A percentile compares a stretch with the other conserved stretches of the same genome.
Conservation (phyloP, 2,113 vertebrate genomes). For the Clarias batrachus region DNA sequence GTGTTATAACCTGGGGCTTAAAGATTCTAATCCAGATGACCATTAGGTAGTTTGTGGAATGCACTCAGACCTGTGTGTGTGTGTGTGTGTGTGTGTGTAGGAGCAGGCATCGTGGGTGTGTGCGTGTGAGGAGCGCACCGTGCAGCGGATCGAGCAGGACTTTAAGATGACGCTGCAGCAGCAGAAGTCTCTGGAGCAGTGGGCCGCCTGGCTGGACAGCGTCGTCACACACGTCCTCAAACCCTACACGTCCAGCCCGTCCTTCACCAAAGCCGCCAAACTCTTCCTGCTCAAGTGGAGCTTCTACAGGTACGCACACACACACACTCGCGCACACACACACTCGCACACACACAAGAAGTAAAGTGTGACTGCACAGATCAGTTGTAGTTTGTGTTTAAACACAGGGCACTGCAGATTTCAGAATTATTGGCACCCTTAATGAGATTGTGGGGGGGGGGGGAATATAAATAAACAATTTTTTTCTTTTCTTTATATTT, state of each 20-base stretch:
- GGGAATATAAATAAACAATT: background rate
- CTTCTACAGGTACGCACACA: constrained; percentile 81
- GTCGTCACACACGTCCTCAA: constrained; percentile 87
- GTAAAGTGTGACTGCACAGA: background rate
- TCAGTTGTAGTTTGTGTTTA: background rate
- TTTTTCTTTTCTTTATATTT: background rate
- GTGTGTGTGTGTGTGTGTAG: constrained; percentile 60
- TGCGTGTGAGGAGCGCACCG: constrained; percentile 84
- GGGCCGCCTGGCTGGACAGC: constrained; percentile 84
- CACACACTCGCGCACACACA: background rate
- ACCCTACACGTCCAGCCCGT: constrained; percentile 80
- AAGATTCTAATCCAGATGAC: background rate
- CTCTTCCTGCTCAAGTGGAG: constrained; percentile 93
- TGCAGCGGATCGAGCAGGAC: constrained; percentile 87
- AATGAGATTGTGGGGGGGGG: background rate
- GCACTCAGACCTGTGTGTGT: background rate
- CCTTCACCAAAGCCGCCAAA: constrained; percentile 87
- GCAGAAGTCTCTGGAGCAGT: constrained; percentile 91
- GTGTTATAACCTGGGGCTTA: background rate
- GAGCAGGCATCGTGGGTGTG: constrained; percentile 95
- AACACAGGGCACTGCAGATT: background rate
- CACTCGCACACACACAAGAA: background rate
- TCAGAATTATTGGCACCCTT: background rate
- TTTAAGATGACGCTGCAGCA: constrained; percentile 90
- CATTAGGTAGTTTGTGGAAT: background rate